Base-by-base conservation (phyloP, 1,140 invertebrate species). In the Frieseomelitta varia region DNA sequence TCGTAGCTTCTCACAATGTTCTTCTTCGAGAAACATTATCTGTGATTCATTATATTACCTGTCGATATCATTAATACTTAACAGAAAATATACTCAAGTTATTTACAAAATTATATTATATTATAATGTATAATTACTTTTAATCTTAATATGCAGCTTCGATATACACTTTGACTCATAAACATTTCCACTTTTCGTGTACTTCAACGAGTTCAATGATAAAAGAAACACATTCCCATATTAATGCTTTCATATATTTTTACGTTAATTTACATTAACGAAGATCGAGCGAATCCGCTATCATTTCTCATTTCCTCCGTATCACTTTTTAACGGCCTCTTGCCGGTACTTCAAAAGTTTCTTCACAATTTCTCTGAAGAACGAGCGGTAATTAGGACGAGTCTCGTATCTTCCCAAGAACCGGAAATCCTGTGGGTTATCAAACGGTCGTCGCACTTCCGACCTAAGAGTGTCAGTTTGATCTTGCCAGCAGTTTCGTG, bases 381-480 rank as follows among this genome's bases (percentile, higher is more conserved):
- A 89, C 86, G 87, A 74, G 87, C 84, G 74, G 88, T 91, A 92
- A 91, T 91, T 91, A 90, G 87, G 87, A 84, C 86, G 63, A 85
- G 85, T 74, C 87, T 81, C 76, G 86, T 79, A 90, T 89, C 84
- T 88, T 87, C 82, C 87, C 84, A 87, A 91, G 80, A 78, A 86
- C 78, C 89, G 89, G 91, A 90, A 90, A 87, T 88, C 88, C 88
- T 86, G 85, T 84, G 89, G 87, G 87, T 92, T 92, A 90, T 91
- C 84, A 89, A 91, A 90, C 85, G 86, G 89, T 88, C 85, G 83
- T 86, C 78, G 81, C 67, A 88, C 87, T 91, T 91, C 88, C 90
- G 77, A 88, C 86, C 86, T 27, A 39, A 47, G 79, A n/a, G 15
- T 82, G 67, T 63, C 69, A 53, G 61, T 58, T 79, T 58, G 83